Evolutionary conservation across 2,113 vertebrate species (phyloP).

Genomic region (Serilophus lunatus): DNA sequence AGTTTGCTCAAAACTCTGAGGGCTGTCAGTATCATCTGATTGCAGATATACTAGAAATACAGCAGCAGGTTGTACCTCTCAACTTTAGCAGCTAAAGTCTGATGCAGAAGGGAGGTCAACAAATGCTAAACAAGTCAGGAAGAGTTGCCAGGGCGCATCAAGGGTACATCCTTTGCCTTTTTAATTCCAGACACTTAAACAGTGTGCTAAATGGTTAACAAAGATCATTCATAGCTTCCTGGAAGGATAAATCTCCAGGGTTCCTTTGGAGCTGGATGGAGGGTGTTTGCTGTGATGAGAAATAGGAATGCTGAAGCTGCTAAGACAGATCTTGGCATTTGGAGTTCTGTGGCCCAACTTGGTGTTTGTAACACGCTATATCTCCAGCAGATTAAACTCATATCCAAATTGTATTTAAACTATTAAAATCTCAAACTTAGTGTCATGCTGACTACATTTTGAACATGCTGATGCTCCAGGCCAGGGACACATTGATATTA

Average conservation of each 20-base stretch:
- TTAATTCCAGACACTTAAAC: neutral
- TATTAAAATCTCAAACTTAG: neutral
- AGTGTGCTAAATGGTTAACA: neutral
- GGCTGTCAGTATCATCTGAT: neutral
- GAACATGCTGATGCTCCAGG: neutral
- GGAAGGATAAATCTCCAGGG: neutral
- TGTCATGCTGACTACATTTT: neutral
- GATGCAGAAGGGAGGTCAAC: neutral
- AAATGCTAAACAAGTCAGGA: neutral
- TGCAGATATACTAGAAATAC: neutral
- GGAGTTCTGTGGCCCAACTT: neutral
- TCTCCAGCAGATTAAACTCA: neutral
- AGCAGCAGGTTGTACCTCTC: neutral
- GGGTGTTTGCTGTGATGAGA: neutral
- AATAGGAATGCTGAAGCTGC: neutral
- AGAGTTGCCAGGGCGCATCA: neutral
- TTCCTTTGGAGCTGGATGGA: neutral
- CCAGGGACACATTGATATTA: neutral
- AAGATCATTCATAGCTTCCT: neutral
- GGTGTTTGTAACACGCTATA: fast-evolving
- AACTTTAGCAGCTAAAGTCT: neutral
- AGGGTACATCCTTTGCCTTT: neutral
- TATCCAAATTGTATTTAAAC: neutral
- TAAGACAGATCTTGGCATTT: neutral
- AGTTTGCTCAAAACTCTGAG: neutral